phyloP scores from a whole-genome alignment of 2,888 invertebrate genomes.

The Drosophila mettleri region DNA sequence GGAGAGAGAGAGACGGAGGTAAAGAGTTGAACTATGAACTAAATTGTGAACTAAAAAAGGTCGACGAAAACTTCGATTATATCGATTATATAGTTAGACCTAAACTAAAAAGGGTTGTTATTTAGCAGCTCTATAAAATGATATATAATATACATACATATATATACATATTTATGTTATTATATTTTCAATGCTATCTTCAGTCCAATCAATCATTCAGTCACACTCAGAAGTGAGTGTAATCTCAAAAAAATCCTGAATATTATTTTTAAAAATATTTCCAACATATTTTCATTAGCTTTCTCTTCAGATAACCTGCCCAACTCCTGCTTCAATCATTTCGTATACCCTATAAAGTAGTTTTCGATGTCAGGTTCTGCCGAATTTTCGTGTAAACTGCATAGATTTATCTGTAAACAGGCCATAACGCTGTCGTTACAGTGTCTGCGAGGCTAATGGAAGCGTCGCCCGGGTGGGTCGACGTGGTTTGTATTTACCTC shows the following conservation, averaged over 20 bases:
- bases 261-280: not conserved
- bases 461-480: not conserved
- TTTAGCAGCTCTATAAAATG: too few species aligned
- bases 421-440: constrained; percentile 23
- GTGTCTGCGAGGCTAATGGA: constrained; percentile 15
- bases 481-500: constrained; percentile 36
- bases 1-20: not conserved
- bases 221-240: not conserved
- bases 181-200: too few species aligned
- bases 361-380: constrained; percentile 29
- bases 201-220: not conserved
- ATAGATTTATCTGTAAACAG: constrained; percentile 40
- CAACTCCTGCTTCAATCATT: not conserved
- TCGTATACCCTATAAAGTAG: constrained; percentile 15
- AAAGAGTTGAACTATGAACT: constrained; percentile 5
- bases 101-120: not conserved
- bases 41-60: constrained; percentile 6
- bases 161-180: too few species aligned
- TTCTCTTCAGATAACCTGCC: not conserved
- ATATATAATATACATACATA: too few species aligned
- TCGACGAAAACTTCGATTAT: constrained; percentile 10
- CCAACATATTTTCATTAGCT: not conserved
- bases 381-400: constrained; percentile 28
- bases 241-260: not conserved
- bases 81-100: not conserved